Evolutionary conservation across 2,797 vertebrate species (phyloP).

Genomic region (Enteromius trimaculatus): DNA sequence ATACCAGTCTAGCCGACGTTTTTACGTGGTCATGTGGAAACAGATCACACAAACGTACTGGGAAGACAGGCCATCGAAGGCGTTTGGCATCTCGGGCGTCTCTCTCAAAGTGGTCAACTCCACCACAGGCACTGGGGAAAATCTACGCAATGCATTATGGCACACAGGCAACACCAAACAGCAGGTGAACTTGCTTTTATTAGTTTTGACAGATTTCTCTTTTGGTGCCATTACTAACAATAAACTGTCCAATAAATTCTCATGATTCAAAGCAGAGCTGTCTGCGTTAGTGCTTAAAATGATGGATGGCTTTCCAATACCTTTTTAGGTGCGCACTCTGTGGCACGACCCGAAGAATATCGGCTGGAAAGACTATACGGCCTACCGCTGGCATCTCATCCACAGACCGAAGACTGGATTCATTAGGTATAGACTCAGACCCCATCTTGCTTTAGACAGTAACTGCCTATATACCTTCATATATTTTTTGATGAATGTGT

Average conservation of each 20-base stretch:
- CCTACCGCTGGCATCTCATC: constrained; percentile 94
- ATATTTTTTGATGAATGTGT: neutral
- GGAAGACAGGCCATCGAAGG: constrained; percentile 91
- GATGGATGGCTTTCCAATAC: constrained; percentile 30
- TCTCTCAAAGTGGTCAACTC: constrained; percentile 97
- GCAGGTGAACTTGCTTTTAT: constrained; percentile 78
- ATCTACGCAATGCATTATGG: constrained; percentile 94
- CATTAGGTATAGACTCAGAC: constrained; percentile 82
- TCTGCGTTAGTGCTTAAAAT: constrained; percentile 23
- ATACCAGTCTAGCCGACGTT: constrained; percentile 94
- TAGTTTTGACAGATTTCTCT: constrained; percentile 4
- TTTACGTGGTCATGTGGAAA: constrained; percentile 99
- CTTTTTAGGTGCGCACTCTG: constrained; percentile 87
- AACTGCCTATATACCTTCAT: too few relatives aligned
- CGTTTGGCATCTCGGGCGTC: constrained; percentile 92
- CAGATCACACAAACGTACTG: constrained; percentile 97
- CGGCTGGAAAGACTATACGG: constrained; percentile 95
- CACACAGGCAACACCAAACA: constrained; percentile 94
- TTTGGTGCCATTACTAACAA: constrained; percentile 31
- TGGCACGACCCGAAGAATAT: constrained; percentile 97
- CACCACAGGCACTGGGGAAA: constrained; percentile 90
- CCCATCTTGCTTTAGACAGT: neutral
- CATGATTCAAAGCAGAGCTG: constrained; percentile 10
- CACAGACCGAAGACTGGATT: constrained; percentile 95
- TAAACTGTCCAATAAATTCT: constrained; percentile 29